Evolutionary conservation across 2,797 vertebrate genomes (phyloP), one percentile per base, ranked within the genome.

Genomic region (Typhlichthys subterraneus): DNA sequence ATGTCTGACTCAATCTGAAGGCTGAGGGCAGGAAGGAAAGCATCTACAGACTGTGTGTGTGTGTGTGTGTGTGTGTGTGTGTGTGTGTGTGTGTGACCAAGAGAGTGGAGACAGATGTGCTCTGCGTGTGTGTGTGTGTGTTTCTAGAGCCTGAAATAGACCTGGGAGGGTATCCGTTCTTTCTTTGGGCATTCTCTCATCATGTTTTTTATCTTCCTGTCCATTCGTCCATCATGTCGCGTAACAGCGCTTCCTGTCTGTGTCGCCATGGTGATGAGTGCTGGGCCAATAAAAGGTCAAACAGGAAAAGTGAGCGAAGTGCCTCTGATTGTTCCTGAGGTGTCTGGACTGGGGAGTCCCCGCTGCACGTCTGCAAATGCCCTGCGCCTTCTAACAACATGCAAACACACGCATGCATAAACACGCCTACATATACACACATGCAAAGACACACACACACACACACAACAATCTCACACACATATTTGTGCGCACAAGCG

Each of bases 141-240:
- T 83, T 81, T 80, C 67, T 49, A 76, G 76, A 80, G 69, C 85
- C 81, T 59, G 65, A 91, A 91, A 89, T 90, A 89, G 85, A 85
- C 72, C 49, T 45, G 77, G 80, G 79, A 80, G 85, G 53, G 79
- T 83, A 88, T 91, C 88, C 86, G 87, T 31, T 61, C 47, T 49
- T 60, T 68, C 57, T 51, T 56, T 45, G 53, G 77, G 73, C 82
- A 86, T 88, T 88, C 85, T 87, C 79, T 79, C 53, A 58, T 55
- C 8, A 49, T 73, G 82, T 80, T 87, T 87, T 89, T 81, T 85
- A 86, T 89, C 87, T 87, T 86, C 85, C 87, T 83, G 82, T 78
- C 82, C 86, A 81, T 87, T 86, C 84, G 85, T 88, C 85, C 81
- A 82, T 88, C 82, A 85, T 70, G 77, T 49, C 67, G 65, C 64